Conservation (phyloP, 2,113 vertebrate species). For the Emberiza fucata region DNA sequence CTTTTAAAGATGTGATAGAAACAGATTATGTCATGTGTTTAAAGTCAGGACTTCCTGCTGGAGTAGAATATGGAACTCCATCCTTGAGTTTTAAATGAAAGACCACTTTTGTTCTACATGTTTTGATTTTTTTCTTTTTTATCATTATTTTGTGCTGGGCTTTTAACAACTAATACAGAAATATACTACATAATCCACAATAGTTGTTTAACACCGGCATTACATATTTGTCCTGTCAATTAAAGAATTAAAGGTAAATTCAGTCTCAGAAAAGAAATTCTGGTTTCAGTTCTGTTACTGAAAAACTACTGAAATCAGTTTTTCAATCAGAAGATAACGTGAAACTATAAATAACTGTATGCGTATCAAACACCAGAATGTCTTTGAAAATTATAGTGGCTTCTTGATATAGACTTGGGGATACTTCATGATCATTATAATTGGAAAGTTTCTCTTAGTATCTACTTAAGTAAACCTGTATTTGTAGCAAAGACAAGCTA, state of each 20-base stretch:
- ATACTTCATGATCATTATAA: constrained; percentile 41
- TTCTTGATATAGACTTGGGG: constrained; percentile 3
- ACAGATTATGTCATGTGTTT: background rate
- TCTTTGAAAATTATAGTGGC: constrained; percentile 35
- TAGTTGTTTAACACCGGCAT: background rate
- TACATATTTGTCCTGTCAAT: background rate
- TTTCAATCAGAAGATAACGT: background rate
- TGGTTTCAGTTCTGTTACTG: background rate
- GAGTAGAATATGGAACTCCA: background rate
- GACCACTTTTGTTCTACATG: background rate
- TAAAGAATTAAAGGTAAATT: background rate
- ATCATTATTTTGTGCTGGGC: background rate
- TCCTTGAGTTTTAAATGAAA: background rate
- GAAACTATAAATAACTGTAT: background rate
- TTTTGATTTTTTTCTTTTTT: background rate
- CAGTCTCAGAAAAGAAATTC: background rate
- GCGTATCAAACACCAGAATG: constrained; percentile 27
- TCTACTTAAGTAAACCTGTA: background rate
- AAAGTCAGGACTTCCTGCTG: background rate
- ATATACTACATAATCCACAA: background rate
- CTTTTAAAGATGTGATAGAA: background rate
- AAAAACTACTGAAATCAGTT: background rate
- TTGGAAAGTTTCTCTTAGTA: constrained; percentile 35
- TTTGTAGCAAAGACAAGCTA: constrained; percentile 34
- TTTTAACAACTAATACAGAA: background rate